phyloP scores from a whole-genome alignment of 92 coral and sea anemone species.

The Pocillopora meandrina region DNA sequence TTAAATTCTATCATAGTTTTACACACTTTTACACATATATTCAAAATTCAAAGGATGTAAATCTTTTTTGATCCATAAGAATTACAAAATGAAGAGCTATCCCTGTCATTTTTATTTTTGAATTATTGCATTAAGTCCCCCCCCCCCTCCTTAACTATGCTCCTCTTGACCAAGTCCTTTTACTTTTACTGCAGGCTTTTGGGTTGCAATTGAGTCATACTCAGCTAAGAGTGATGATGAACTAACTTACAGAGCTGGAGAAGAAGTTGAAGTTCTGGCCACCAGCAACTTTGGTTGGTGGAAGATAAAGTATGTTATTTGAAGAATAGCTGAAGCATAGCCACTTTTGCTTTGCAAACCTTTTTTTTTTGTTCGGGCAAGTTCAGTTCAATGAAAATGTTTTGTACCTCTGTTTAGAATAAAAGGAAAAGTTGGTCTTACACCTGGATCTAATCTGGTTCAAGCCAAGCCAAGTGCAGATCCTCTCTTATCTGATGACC shows the following conservation, averaged over 20 bases:
- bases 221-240: constrained; percentile 87
- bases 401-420: constrained; percentile 36
- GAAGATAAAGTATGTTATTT: constrained; percentile 76
- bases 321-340: not conserved
- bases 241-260: constrained; percentile 81
- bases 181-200: constrained; percentile 58
- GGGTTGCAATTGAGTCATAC: constrained; percentile 74
- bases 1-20: not conserved
- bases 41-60: no score
- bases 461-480: constrained; percentile 44
- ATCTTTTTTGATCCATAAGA: no score
- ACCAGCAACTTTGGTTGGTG: constrained; percentile 98
- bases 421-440: constrained; percentile 75
- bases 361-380: not conserved
- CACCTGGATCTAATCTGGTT: constrained; percentile 86
- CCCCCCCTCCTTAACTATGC: not conserved
- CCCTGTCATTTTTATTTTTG: no score
- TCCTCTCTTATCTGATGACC: constrained; percentile 28
- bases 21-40: no score
- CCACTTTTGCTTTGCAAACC: not conserved
- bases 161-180: not conserved
- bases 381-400: not conserved
- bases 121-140: no score
- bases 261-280: constrained; percentile 85
- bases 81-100: no score